Evolutionary conservation across 2,888 invertebrate genomes (phyloP).

Genomic region (Cosmia trapezina): DNA sequence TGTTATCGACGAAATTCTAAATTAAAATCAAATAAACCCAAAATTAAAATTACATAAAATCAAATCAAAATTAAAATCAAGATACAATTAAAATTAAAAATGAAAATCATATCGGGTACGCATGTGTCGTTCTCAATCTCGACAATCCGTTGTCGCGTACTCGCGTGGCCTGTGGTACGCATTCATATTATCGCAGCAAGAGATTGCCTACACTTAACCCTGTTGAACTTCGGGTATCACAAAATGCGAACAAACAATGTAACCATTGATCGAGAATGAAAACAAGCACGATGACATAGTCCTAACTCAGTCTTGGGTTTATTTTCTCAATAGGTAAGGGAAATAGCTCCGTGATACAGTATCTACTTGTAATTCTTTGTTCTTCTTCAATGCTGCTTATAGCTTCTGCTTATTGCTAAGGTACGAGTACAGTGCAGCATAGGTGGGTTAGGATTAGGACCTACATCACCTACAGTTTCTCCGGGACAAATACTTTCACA

Average conservation of each 20-base stretch:
- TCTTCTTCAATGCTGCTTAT: background rate
- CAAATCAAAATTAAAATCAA: too few species aligned
- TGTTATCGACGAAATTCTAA: too few species aligned
- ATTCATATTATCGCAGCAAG: background rate
- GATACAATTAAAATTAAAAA: too few species aligned
- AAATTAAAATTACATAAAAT: too few species aligned
- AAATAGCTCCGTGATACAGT: background rate
- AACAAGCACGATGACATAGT: background rate
- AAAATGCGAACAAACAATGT: background rate
- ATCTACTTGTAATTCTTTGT: background rate
- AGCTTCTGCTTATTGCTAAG: background rate
- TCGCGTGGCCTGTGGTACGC: too few species aligned
- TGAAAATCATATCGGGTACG: too few species aligned
- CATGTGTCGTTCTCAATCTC: background rate
- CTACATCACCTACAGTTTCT: too few species aligned
- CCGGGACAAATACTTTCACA: background rate
- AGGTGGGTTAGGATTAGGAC: background rate
- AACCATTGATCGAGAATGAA: constrained; percentile 10
- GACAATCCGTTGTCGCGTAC: background rate
- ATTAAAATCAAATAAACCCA: too few species aligned
- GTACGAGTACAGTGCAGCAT: background rate
- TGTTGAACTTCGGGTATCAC: constrained; percentile 14
- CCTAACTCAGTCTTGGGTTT: background rate
- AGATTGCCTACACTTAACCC: constrained; percentile 23
- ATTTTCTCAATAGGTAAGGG: background rate